Conservation (phyloP, 2,888 invertebrate genomes). For the Lasioglossum leucozonium region DNA sequence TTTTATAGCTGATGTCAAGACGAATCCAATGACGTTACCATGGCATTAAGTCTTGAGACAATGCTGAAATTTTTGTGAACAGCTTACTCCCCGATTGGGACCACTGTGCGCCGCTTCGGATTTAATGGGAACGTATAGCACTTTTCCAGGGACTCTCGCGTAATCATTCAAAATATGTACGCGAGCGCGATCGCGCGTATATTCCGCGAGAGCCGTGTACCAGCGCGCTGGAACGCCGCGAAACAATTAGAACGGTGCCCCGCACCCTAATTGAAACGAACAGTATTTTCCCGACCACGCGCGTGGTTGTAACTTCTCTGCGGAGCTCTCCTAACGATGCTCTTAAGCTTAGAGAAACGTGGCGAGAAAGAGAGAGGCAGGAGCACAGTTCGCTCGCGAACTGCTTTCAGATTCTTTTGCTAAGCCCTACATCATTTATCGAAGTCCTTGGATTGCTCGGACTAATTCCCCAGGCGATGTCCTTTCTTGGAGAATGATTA, state of each 20-base stretch:
- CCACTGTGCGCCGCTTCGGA: too few species aligned
- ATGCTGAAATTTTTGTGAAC: too few species aligned
- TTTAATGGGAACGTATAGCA: constrained; percentile 71
- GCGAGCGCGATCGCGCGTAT: constrained; percentile 1
- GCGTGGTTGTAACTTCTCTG: constrained; percentile 6
- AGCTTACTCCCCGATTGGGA: too few species aligned
- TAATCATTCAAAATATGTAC: constrained; percentile 50
- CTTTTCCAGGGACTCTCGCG: constrained; percentile 48
- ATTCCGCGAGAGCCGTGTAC: neutral
- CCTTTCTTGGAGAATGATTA: neutral
- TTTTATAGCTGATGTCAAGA: too few species aligned
- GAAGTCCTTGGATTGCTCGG: neutral
- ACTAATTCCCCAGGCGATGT: neutral
- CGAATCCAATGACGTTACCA: too few species aligned
- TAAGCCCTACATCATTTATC: neutral
- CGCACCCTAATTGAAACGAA: constrained; percentile 45
- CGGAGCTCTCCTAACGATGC: constrained; percentile 19
- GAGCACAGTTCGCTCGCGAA: neutral
- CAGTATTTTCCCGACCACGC: constrained; percentile 19
- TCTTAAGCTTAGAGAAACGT: constrained; percentile 19
- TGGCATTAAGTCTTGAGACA: too few species aligned
- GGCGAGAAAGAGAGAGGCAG: neutral
- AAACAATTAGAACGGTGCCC: constrained; percentile 42
- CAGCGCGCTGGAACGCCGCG: neutral
- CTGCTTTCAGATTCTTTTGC: neutral